A percentile compares a stretch with the other conserved stretches of the same genome.
Conservation (phyloP, 2,888 invertebrate species). For the Xestia ashworthii region DNA sequence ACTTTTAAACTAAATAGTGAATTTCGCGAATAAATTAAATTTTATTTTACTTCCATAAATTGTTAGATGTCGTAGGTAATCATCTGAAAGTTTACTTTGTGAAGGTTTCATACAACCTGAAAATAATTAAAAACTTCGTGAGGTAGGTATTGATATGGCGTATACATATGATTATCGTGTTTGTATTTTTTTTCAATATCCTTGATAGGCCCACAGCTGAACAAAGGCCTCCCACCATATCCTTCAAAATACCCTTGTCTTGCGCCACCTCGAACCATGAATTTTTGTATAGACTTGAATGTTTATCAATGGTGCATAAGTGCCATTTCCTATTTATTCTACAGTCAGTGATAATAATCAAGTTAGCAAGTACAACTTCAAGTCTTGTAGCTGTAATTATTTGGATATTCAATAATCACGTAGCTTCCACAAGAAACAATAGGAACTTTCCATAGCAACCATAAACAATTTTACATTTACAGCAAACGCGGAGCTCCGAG, state of each 20-base stretch:
- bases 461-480: conserved; percentile 30
- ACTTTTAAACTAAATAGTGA: not conserved
- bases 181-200: no score
- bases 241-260: no score
- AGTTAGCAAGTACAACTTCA: not conserved
- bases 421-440: not conserved
- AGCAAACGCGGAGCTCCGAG: conserved; percentile 87
- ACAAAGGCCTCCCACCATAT: no score
- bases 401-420: not conserved
- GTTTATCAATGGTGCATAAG: not conserved
- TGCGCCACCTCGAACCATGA: no score
- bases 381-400: not conserved
- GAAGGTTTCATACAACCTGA: not conserved
- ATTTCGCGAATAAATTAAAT: not conserved
- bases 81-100: not conserved
- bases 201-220: no score
- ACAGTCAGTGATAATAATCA: not conserved
- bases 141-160: no score
- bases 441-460: not conserved
- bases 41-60: not conserved
- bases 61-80: not conserved
- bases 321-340: not conserved
- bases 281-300: no score
- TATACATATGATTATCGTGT: no score
- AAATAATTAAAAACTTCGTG: no score